Evolutionary conservation across 1,140 invertebrate genomes (phyloP), one percentile per base, ranked within the genome.

Genomic region (Helicorthomorpha holstii): DNA sequence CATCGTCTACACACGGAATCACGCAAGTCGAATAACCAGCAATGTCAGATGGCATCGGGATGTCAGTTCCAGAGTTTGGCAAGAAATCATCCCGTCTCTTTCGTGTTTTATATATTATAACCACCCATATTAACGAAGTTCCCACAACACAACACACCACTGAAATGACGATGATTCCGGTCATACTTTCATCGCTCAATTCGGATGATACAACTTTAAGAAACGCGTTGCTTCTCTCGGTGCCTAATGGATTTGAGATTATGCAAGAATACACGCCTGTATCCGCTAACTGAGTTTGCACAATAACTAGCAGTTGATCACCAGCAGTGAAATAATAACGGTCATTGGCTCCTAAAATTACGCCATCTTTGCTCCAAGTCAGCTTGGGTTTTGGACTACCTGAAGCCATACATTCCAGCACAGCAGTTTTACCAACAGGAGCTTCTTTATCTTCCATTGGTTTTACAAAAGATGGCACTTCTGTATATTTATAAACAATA

Each of bases 91-190:
- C 59, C 2, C 48, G 22, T 16, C 76, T 72, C 64, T 78, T 78
- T 48, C 82, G 68, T 1, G 85, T 86, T 60, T 89, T 82, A 64
- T 92, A 91, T 59, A 93, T 91, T 52, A 93, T 83, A 3, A 88
- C 78, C 12, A 91, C 85, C 89, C 89, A 94, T 25, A 92, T 76
- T 12, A 90, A 74, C 0, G 88, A 93, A 2, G 87, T 92, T 2
- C 80, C 77, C 19, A 94, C 83, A 27, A 88, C 81, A 64, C 88
- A 90, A 65, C 85, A 85, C 24, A 91, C 85, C 0, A 91, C 82
- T 1, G 85, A 83, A 51, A 93, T 88, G 57, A 90, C 80, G 57
- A 92, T 83, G 52, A 92, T 80, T 42, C 85, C 85, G 42, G 83
- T 25, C 44, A 46, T 46, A 25, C 19, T 25, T 10, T 27, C 42